Evolutionary conservation across 2,113 vertebrate genomes (phyloP), one percentile per base, ranked within the genome.

Genomic region (Pygathrix nemaeus): DNA sequence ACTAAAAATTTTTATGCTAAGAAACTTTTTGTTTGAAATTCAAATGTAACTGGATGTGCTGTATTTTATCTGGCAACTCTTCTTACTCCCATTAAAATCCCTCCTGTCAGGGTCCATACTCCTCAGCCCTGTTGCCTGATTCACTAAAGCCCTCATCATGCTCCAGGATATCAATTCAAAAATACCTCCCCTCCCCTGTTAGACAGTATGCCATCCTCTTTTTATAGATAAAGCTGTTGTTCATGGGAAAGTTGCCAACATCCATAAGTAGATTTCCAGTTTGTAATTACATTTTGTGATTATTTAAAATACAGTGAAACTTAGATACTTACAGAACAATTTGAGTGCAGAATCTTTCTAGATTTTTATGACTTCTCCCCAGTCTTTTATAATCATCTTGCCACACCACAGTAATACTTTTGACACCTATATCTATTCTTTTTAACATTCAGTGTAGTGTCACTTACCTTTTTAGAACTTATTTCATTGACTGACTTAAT

Each of bases 281-380:
- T 97, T 93, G 57, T 95, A 94, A 85, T 96, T 94, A 84, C 0
- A 90, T 76, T 90, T 95, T 90, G 83, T 83, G 80, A 93, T 94
- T 87, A 90, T 88, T 92, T 97, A 85, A 95, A 94, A 79, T 97
- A 93, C 78, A 82, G 55, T 85, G 68, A 96, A 93, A 78, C 35
- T 95, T 91, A 83, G 35, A 52, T 83, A 45, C 45, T 84, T 94
- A 89, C 13, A 96, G 78, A 94, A 27, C 50, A 93, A 8, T 82
- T 85, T 88, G 88, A 94, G 43, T 90, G 48, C 38, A 86, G 45
- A 93, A 66, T 93, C 18, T 59, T 90, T 89, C 32, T 73, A 73
- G 75, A 38, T 85, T 91, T 94, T 78, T 66, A 86, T 93, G 57
- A 66, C 73, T 91, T 93, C 50, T 48, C 57, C 80, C 25, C 5